phyloP scores from a whole-genome alignment of 2,113 vertebrate species.

The Tympanuchus pallidicinctus region DNA sequence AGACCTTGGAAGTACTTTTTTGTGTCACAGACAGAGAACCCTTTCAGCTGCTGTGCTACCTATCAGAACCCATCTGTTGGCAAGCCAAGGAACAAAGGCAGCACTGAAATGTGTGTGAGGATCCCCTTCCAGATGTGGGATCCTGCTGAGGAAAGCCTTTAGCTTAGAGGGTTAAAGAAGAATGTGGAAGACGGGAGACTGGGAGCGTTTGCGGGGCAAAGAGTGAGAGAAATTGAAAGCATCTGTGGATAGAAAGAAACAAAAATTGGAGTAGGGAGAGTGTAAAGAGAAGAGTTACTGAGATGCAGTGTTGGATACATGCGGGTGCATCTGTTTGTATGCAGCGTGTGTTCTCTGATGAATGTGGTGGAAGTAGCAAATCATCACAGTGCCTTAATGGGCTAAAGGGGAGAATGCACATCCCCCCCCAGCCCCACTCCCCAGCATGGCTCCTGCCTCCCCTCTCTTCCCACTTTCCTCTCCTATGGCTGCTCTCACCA shows the following conservation, averaged over 20 bases:
- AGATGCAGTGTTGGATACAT: neutral
- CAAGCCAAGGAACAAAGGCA: constrained; percentile 3
- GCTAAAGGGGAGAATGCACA: neutral
- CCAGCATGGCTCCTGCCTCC: neutral
- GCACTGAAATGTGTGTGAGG: neutral
- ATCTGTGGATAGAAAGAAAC: constrained; percentile 4
- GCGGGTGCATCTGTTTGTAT: neutral
- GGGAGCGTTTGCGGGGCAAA: rapidly evolving
- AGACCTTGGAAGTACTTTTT: neutral
- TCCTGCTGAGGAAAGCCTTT: constrained; percentile 4
- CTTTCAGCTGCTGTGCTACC: neutral
- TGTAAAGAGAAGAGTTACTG: neutral
- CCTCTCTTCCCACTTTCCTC: rapidly evolving
- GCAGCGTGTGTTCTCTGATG: neutral
- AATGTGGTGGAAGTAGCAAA: neutral
- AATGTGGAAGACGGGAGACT: neutral
- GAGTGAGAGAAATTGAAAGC: constrained; percentile 44
- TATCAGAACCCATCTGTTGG: constrained; percentile 1
- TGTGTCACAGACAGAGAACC: neutral
- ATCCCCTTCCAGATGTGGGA: constrained; percentile 38
- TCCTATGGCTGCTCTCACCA: rapidly evolving
- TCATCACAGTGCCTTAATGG: neutral
- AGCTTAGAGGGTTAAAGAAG: constrained; percentile 28
- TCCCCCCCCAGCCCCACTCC: rapidly evolving
- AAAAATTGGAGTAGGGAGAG: neutral